Evolutionary conservation across 1,140 invertebrate species (phyloP).

Genomic region (Heliconius himera): DNA sequence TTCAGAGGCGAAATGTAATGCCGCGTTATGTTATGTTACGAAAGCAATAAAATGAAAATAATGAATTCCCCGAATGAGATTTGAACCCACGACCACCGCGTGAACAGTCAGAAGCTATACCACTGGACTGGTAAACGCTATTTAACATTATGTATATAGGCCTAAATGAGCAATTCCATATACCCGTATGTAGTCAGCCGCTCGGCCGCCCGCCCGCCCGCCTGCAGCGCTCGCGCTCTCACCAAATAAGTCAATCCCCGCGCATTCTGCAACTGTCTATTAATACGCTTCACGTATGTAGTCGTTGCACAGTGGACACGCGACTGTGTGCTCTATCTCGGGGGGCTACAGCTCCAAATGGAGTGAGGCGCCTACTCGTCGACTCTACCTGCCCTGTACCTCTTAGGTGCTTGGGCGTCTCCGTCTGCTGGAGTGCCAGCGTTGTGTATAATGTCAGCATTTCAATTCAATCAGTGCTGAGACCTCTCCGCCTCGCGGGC

Average conservation of each 20-base stretch:
- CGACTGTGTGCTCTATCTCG: slow-evolving; percentile 40
- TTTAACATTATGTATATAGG: too few species aligned
- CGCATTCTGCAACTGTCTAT: slow-evolving; percentile 73
- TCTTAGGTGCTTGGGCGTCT: slow-evolving; percentile 48
- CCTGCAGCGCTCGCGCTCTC: slow-evolving; percentile 46
- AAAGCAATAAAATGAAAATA: too few species aligned
- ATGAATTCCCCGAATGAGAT: too few species aligned
- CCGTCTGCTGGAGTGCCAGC: slow-evolving; percentile 42
- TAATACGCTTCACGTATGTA: slow-evolving; percentile 53
- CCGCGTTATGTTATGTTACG: too few species aligned
- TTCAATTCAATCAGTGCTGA: slow-evolving; percentile 19
- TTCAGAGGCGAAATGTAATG: too few species aligned
- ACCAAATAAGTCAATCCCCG: slow-evolving; percentile 71
- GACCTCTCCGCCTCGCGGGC: slow-evolving; percentile 22
- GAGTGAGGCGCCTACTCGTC: slow-evolving; percentile 35
- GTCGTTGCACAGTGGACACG: background rate
- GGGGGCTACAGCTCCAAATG: slow-evolving; percentile 34
- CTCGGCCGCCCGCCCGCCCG: too few species aligned
- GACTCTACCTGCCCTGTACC: slow-evolving; percentile 63
- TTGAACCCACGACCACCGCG: too few species aligned
- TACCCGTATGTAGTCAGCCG: background rate
- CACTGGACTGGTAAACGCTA: too few species aligned
- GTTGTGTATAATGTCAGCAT: slow-evolving; percentile 40
- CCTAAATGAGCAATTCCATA: too few species aligned
- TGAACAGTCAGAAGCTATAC: too few species aligned